Evolutionary conservation across 2,888 invertebrate genomes (phyloP).

Genomic region (Monopis laevigella): DNA sequence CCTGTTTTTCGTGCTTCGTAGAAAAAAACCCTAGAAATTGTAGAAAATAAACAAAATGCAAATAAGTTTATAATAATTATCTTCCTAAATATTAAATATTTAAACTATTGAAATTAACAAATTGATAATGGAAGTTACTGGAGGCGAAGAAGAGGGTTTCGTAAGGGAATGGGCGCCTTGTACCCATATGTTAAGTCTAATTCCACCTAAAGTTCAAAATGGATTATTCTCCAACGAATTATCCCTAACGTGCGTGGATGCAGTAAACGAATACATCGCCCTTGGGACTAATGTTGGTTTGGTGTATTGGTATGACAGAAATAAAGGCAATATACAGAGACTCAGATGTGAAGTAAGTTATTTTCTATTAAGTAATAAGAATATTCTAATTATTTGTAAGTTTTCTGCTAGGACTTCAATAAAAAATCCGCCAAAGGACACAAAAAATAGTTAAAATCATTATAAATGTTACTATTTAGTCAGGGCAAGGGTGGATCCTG

Average conservation of each 20-base stretch:
- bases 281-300: constrained; percentile 87
- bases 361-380: too few species aligned
- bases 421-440: too few species aligned
- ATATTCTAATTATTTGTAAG: too few species aligned
- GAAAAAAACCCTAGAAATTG: too few species aligned
- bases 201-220: constrained; percentile 77
- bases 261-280: constrained; percentile 82
- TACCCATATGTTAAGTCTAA: constrained; percentile 76
- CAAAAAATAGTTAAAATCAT: too few species aligned
- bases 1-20: too few species aligned
- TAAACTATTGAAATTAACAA: neutral
- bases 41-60: too few species aligned
- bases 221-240: constrained; percentile 82
- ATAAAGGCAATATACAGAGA: constrained; percentile 78
- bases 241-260: constrained; percentile 83
- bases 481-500: too few species aligned
- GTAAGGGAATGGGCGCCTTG: constrained; percentile 85
- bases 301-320: constrained; percentile 88
- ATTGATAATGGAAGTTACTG: constrained; percentile 44
- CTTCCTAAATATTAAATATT: too few species aligned
- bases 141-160: constrained; percentile 49
- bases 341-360: constrained; percentile 80
- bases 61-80: too few species aligned
- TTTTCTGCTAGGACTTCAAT: too few species aligned
- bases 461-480: too few species aligned